Base-by-base conservation (phyloP, 1,140 invertebrate species). In the Ooceraea biroi region DNA sequence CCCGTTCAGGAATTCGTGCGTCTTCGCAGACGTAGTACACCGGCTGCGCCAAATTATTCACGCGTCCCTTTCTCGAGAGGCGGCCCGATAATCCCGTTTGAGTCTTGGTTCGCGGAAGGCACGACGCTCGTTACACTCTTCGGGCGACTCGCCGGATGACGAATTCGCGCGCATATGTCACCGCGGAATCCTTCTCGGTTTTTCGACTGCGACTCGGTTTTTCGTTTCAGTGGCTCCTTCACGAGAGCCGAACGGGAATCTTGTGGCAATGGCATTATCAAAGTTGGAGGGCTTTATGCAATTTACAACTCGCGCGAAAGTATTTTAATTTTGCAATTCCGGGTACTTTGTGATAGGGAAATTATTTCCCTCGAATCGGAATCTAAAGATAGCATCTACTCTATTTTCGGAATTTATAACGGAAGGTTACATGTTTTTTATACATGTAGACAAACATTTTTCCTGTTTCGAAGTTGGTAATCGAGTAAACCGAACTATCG, bases 21-120 rank as follows among this genome's bases (percentile, higher is more conserved):
- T 76, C 82, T 87, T 74, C 52, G 17, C 58, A 61, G 68, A 30
- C 46, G 55, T 44, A 50, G 55, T 27, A 50, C 44, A 30, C 84
- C 80, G 84, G 83, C 82, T 77, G 84, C 71, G 65, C 74, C 86
- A 86, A 91, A 92, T 92, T 92, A 92, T 91, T 91, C 89, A 89
- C 87, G 82, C 41, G 44, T 85, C 50, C 57, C 82, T 82, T 57
- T 61, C 74, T 82, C 84, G 78, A 46, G 76, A 80, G 78, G 25
- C 46, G 63, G 46, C 77, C 36, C 82, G 88, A 89, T 90, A 89
- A 90, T 86, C 89, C 88, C 84, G 86, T 83, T 86, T 88, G 72
- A 88, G 82, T 89, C 76, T 89, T 66, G 76, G 30, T 85, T 90
- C 89, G 89, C 77, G 88, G 86, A 88, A 89, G 82, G 66, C 82